These are phyloP conservation scores for Melanogrammus aeglefinus DNA, from an alignment of 2,797 vertebrate genomes.

Conservation along the genomic window DNA sequence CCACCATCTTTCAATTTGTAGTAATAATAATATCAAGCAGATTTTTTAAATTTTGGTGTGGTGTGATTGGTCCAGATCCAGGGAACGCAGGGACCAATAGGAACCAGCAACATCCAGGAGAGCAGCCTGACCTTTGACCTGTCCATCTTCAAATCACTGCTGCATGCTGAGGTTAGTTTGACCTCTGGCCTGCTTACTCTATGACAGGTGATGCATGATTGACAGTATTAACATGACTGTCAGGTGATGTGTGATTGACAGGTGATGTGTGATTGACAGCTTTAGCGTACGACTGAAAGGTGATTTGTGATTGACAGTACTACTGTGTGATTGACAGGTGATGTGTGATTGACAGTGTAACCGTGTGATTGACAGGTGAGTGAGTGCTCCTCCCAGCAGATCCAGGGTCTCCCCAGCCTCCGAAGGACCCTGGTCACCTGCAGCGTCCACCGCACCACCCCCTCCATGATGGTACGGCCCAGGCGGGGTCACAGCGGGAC, in stretches of 20 bases:
- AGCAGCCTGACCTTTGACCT: slow-evolving; percentile 86
- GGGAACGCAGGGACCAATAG: slow-evolving; percentile 83
- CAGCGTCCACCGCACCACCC: slow-evolving; percentile 81
- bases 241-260: too few species aligned
- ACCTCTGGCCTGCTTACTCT: slow-evolving; percentile 5
- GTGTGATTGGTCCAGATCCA: slow-evolving; percentile 72
- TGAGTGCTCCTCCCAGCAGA: slow-evolving; percentile 84
- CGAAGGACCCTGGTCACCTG: slow-evolving; percentile 84
- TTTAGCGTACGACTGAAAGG: slow-evolving; percentile 48
- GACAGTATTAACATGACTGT: too few species aligned
- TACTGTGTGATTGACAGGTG: not conserved
- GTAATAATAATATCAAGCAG: not conserved
- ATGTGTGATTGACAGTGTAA: too few species aligned
- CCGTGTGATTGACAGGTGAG: slow-evolving; percentile 75
- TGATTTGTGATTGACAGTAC: slow-evolving; percentile 55
- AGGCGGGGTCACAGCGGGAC: not conserved
- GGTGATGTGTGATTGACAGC: slow-evolving; percentile 44
- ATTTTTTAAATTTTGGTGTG: not conserved
- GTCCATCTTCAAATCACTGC: slow-evolving; percentile 92
- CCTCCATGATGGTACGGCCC: slow-evolving; percentile 84
- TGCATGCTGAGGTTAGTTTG: slow-evolving; percentile 88
- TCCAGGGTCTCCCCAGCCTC: slow-evolving; percentile 83
- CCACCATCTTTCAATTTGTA: too few species aligned
- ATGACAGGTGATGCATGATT: too few species aligned
- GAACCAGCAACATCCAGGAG: slow-evolving; percentile 94